Conservation (phyloP, 1,140 invertebrate genomes). For the Pachypeltis micranthus region DNA sequence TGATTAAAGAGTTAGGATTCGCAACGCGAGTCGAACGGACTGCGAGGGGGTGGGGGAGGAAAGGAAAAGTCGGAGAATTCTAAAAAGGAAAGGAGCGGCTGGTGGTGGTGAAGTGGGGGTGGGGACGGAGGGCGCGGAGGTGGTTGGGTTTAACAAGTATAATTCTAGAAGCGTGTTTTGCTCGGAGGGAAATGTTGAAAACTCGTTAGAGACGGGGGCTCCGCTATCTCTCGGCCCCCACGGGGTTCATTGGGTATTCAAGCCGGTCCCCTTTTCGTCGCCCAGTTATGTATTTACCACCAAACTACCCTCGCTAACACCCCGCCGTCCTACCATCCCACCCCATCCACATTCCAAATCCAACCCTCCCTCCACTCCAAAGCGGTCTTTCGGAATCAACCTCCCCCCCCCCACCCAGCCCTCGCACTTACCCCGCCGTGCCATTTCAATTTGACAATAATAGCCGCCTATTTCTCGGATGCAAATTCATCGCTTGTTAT, state of each 20-base stretch:
- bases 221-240: too few relatives aligned
- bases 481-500: slow-evolving; percentile 6
- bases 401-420: too few relatives aligned
- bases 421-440: too few relatives aligned
- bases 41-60: too few relatives aligned
- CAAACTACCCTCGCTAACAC: slow-evolving; percentile 5
- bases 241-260: slow-evolving; percentile 7
- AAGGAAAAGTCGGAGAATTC: slow-evolving; percentile 4
- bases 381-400: background rate
- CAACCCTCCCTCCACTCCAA: background rate
- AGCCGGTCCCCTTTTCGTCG: slow-evolving; percentile 2
- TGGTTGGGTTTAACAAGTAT: slow-evolving; percentile 10
- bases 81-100: too few relatives aligned
- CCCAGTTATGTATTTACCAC: slow-evolving; percentile 9
- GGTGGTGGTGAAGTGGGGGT: too few relatives aligned
- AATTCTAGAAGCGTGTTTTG: slow-evolving; percentile 8
- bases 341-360: background rate
- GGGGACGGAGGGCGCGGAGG: background rate
- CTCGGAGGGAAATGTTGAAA: slow-evolving; percentile 9
- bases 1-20: slow-evolving; percentile 9
- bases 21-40: background rate
- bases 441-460: slow-evolving; percentile 8
- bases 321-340: background rate
- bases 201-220: background rate
- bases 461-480: background rate